Evolutionary conservation across 2,888 invertebrate species (phyloP).

Genomic region (Pterobdella sp.): DNA sequence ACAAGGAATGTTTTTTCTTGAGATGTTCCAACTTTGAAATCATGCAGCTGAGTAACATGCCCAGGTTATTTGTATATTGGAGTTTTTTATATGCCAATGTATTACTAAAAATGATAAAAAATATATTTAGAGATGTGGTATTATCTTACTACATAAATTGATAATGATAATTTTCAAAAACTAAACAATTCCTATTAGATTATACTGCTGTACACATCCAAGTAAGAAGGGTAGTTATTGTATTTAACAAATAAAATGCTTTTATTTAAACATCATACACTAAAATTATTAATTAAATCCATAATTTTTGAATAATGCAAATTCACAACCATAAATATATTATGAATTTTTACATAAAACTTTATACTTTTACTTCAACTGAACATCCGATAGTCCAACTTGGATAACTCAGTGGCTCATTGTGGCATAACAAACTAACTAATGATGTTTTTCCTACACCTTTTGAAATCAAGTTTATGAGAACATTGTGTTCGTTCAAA

Average conservation of each 20-base stretch:
- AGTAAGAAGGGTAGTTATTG: not conserved
- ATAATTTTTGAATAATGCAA: not conserved
- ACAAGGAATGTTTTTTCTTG: slow-evolving; percentile 82
- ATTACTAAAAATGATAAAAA: slow-evolving; percentile 32
- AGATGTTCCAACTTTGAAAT: slow-evolving; percentile 86
- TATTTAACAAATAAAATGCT: not conserved
- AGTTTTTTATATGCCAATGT: too few relatives aligned
- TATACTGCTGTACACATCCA: not conserved
- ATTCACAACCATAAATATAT: not conserved
- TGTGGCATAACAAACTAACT: slow-evolving; percentile 80
- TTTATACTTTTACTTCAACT: slow-evolving; percentile 72
- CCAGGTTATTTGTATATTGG: too few relatives aligned
- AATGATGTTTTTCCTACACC: slow-evolving; percentile 95
- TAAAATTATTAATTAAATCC: not conserved
- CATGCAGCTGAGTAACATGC: slow-evolving; percentile 72
- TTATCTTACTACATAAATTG: not conserved
- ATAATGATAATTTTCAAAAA: not conserved
- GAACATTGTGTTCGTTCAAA: not conserved
- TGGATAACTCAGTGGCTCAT: slow-evolving; percentile 73
- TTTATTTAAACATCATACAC: not conserved
- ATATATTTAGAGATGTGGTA: not conserved
- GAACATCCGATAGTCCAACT: slow-evolving; percentile 94
- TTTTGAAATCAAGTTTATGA: slow-evolving; percentile 41
- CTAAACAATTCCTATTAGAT: not conserved
- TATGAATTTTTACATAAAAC: too few relatives aligned